Evolutionary conservation across 2,113 vertebrate species (phyloP).

Genomic region (Spermophilus dauricus): DNA sequence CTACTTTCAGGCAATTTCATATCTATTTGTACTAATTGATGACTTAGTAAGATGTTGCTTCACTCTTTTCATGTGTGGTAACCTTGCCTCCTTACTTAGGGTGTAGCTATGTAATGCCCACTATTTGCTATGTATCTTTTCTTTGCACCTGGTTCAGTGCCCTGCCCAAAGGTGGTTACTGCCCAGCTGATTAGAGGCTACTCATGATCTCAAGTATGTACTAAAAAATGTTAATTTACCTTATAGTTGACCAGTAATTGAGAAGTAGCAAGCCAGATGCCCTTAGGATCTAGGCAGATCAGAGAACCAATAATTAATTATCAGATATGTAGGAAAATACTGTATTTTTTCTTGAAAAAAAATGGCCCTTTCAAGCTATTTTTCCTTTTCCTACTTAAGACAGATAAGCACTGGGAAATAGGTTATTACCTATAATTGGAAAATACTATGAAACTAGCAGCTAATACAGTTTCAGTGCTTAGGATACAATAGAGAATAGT

Average conservation of each 20-base stretch:
- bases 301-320: neutral
- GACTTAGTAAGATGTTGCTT: neutral
- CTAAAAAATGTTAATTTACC: neutral
- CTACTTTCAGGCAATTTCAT: neutral
- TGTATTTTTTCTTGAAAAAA: conserved; percentile 2
- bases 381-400: conserved; percentile 13
- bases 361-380: neutral
- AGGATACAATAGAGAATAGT: neutral
- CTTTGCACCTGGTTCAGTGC: neutral
- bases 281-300: neutral
- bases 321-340: neutral
- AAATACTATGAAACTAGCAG: neutral
- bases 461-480: neutral
- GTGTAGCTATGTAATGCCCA: neutral
- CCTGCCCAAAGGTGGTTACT: neutral
- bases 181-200: neutral
- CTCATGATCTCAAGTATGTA: neutral
- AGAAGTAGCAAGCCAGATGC: neutral
- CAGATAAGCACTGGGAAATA: neutral
- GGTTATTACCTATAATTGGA: neutral
- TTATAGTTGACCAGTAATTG: neutral
- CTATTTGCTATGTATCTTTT: neutral
- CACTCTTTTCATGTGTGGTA: neutral
- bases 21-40: neutral
- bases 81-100: neutral